Conservation (phyloP, 2,113 vertebrate species). For the Ictalurus furcatus region DNA sequence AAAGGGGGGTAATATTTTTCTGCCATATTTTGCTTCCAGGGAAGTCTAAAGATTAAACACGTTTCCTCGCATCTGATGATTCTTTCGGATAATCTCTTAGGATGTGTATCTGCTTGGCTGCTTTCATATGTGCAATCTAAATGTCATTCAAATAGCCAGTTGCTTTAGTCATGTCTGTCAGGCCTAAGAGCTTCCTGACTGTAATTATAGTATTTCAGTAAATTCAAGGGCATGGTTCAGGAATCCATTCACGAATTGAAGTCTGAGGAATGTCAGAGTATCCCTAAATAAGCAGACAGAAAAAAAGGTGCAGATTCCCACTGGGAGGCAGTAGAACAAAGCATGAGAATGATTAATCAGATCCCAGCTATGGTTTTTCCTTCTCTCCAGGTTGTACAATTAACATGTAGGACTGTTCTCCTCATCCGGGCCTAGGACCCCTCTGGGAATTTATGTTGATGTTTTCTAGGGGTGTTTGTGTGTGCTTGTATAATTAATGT, state of each 20-base stretch:
- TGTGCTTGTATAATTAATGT: not conserved
- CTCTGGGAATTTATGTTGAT: not conserved
- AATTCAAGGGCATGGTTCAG: conserved; percentile 3
- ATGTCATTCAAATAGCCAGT: conserved; percentile 8
- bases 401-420: not conserved
- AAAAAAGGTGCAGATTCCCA: conserved; percentile 2
- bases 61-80: not conserved
- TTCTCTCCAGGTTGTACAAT: not conserved
- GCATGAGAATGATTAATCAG: not conserved
- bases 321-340: conserved; percentile 12
- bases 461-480: not conserved
- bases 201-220: conserved; percentile 24
- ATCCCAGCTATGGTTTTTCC: not conserved
- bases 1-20: not conserved
- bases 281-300: conserved; percentile 10
- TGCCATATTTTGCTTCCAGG: not conserved
- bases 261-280: conserved; percentile 1
- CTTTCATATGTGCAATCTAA: conserved; percentile 25
- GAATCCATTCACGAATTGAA: conserved; percentile 18
- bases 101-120: conserved; percentile 12
- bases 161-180: conserved; percentile 7
- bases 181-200: conserved; percentile 12
- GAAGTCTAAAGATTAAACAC: not conserved
- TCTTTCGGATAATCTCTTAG: conserved; percentile 1
- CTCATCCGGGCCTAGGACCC: not conserved